Conservation (phyloP, 1,140 invertebrate species). For the Drosophila malerkotliana region DNA sequence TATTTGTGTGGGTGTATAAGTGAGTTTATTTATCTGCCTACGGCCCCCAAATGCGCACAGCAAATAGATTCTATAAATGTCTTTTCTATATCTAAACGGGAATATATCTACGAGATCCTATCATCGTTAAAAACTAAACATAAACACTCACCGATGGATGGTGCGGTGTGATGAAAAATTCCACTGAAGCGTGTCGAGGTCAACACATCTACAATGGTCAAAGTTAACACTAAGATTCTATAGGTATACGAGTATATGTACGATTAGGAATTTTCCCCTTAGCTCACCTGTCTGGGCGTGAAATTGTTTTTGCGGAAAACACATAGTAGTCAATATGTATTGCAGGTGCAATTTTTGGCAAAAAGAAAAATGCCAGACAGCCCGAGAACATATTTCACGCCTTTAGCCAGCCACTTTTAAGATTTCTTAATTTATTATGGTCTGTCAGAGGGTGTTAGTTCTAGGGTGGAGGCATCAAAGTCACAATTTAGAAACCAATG, state of each 20-base stretch:
- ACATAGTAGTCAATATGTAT: not conserved
- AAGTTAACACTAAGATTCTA: constrained; percentile 22
- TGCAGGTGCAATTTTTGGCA: constrained; percentile 41
- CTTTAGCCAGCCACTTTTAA: constrained; percentile 5
- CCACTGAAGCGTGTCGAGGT: constrained; percentile 67
- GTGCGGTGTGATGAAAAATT: constrained; percentile 58
- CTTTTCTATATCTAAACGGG: constrained; percentile 25
- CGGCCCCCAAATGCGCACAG: constrained; percentile 14
- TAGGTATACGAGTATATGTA: constrained; percentile 14
- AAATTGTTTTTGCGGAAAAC: constrained; percentile 25
- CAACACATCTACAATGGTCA: constrained; percentile 33
- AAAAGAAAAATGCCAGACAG: constrained; percentile 22
- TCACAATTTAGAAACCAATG: not conserved
- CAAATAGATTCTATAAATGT: constrained; percentile 42
- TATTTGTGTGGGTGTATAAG: constrained; percentile 61
- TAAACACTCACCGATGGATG: constrained; percentile 41
- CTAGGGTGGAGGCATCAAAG: not conserved
- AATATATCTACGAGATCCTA: constrained; percentile 17
- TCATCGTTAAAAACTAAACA: constrained; percentile 40
- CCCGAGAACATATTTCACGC: constrained; percentile 27
- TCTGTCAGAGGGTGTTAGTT: not conserved
- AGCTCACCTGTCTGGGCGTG: constrained; percentile 35
- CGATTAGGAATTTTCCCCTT: not conserved
- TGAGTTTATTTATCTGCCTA: constrained; percentile 61
- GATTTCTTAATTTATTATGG: constrained; percentile 27